Conservation (phyloP, 2,888 invertebrate species). For the Tortricodes alternella region DNA sequence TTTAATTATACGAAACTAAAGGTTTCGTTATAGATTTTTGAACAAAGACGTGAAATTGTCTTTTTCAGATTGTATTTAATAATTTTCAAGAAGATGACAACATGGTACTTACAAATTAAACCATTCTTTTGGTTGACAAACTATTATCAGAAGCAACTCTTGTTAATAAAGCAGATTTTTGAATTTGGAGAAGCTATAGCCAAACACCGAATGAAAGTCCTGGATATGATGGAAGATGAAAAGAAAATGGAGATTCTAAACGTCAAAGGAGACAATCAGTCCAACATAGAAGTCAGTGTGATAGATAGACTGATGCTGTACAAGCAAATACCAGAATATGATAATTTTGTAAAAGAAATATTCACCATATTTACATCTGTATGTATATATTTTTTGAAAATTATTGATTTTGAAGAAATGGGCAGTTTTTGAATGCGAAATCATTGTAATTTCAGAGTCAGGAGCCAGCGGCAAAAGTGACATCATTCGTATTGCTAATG, state of each 20-base stretch:
- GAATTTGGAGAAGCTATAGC: constrained; percentile 14
- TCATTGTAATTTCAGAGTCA: constrained; percentile 60
- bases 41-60: background rate
- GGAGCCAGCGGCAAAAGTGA: constrained; percentile 68
- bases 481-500: constrained; percentile 62
- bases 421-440: too few species aligned
- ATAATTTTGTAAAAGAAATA: constrained; percentile 27
- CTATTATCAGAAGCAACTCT: constrained; percentile 31
- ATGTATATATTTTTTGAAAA: constrained; percentile 1
- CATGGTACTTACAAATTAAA: constrained; percentile 68
- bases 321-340: constrained; percentile 15
- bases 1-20: background rate
- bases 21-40: too few species aligned
- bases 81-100: constrained; percentile 64
- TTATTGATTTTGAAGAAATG: too few species aligned
- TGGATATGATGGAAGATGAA: constrained; percentile 7
- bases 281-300: constrained; percentile 30
- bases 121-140: constrained; percentile 56
- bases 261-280: constrained; percentile 16
- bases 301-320: constrained; percentile 31
- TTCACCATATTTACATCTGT: constrained; percentile 34
- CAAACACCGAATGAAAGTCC: constrained; percentile 7
- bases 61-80: constrained; percentile 58
- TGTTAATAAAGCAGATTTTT: too few species aligned
- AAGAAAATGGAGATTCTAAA: constrained; percentile 11